Conservation (phyloP, 1,140 invertebrate genomes). For the Heliconius melpomene region DNA sequence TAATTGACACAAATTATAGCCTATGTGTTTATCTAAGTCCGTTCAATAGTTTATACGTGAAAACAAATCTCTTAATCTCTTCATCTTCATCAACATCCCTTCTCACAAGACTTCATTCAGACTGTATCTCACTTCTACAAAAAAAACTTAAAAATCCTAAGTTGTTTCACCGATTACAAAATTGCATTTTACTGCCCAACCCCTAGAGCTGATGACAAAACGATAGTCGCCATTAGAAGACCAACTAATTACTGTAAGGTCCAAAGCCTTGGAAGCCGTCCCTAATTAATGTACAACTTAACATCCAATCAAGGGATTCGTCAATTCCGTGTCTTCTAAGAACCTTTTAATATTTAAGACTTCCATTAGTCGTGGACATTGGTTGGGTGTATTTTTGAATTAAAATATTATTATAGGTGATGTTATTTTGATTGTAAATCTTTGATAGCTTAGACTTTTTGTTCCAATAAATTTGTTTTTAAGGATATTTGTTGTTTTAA, state of each 20-base stretch:
- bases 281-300: conserved; percentile 48
- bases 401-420: not conserved
- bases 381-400: conserved; percentile 18
- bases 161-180: no score
- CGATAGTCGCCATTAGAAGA: conserved; percentile 36
- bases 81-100: no score
- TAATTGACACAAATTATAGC: no score
- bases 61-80: no score
- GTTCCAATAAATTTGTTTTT: no score
- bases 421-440: not conserved
- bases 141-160: not conserved
- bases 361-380: conserved; percentile 20
- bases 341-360: conserved; percentile 41
- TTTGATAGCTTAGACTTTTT: no score
- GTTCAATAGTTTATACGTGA: no score
- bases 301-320: conserved; percentile 42
- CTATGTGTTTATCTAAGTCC: no score
- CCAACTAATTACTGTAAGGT: conserved; percentile 40
- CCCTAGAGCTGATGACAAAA: conserved; percentile 28
- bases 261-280: conserved; percentile 16
- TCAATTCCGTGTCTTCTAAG: conserved; percentile 39
- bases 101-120: no score
- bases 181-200: no score
- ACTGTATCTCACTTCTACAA: no score
- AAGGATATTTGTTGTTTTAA: no score